Percentiles rank a stretch among this genome's conserved stretches.
These are phyloP conservation scores for Sphenopsis melanotis DNA, from an alignment of 2,797 vertebrate species.

Conservation along the genomic window DNA sequence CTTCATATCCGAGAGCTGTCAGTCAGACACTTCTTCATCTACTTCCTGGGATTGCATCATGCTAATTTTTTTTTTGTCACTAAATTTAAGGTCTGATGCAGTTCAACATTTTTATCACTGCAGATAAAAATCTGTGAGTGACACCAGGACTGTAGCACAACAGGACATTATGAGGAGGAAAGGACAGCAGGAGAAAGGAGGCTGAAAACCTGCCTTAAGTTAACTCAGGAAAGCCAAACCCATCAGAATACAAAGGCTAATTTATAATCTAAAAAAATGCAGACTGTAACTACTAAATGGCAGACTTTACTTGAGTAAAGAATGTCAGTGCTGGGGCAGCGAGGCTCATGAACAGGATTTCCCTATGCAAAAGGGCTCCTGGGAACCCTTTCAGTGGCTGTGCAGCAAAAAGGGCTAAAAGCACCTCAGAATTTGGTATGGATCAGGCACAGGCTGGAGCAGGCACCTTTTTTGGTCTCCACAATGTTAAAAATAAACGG, in stretches of 20 bases:
- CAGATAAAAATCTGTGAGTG: conserved; percentile 32
- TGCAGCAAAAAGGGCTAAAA: not conserved
- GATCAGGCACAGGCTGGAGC: not conserved
- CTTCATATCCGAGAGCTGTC: not conserved
- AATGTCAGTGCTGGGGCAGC: not conserved
- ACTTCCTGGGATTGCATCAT: conserved; percentile 63
- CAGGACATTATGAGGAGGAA: not conserved
- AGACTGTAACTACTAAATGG: not conserved
- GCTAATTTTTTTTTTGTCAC: conserved; percentile 21
- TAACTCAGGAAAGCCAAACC: not conserved
- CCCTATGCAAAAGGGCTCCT: not conserved
- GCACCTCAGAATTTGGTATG: not conserved
- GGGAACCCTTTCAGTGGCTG: not conserved
- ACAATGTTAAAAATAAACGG: conserved; percentile 1
- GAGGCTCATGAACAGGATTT: not conserved
- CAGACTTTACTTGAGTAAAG: not conserved
- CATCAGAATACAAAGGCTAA: not conserved
- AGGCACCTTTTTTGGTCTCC: not conserved
- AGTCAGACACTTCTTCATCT: conserved; percentile 34
- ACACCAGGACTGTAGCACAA: not conserved
- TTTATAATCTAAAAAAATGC: not conserved
- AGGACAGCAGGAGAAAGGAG: not conserved
- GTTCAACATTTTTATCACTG: conserved; percentile 52
- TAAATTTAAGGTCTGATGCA: conserved; percentile 64
- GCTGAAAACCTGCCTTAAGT: not conserved